These are phyloP conservation scores for Furcula furcula DNA, from an alignment of 2,888 invertebrate species.

Conservation along the genomic window DNA sequence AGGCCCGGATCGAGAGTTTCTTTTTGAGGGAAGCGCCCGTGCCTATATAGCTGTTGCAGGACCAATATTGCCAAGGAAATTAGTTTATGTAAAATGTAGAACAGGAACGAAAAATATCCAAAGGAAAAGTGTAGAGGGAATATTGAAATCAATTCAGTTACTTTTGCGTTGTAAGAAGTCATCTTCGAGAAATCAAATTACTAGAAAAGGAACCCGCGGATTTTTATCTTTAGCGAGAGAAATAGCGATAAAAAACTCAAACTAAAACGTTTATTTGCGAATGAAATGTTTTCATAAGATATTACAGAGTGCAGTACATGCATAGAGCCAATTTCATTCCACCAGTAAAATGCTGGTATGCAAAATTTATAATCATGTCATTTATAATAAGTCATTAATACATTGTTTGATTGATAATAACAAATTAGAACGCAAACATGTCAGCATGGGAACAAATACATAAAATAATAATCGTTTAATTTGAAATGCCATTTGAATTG, in stretches of 20 bases:
- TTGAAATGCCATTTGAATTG: no score
- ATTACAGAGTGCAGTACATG: no score
- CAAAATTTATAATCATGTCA: no score
- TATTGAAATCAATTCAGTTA: slow-evolving; percentile 71
- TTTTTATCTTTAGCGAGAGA: slow-evolving; percentile 20
- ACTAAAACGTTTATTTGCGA: no score
- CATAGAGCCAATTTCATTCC: no score
- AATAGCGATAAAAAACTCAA: slow-evolving; percentile 19
- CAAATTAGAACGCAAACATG: no score
- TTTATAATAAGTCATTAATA: no score
- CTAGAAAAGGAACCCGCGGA: slow-evolving; percentile 30
- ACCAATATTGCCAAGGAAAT: slow-evolving; percentile 81
- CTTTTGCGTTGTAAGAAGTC: slow-evolving; percentile 52
- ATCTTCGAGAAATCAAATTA: slow-evolving; percentile 52
- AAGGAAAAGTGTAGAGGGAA: slow-evolving; percentile 67
- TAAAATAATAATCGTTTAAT: no score
- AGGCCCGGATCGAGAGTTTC: slow-evolving; percentile 66
- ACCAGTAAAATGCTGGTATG: no score
- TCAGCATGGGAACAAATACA: no score
- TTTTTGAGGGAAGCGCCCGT: slow-evolving; percentile 69
- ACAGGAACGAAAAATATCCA: slow-evolving; percentile 74
- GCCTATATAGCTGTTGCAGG: slow-evolving; percentile 76
- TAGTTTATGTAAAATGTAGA: slow-evolving; percentile 82
- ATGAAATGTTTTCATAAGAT: no score
- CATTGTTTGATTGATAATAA: no score